These are phyloP conservation scores for Drosophila colorata DNA, from an alignment of 2,888 invertebrate species.

Conservation along the genomic window DNA sequence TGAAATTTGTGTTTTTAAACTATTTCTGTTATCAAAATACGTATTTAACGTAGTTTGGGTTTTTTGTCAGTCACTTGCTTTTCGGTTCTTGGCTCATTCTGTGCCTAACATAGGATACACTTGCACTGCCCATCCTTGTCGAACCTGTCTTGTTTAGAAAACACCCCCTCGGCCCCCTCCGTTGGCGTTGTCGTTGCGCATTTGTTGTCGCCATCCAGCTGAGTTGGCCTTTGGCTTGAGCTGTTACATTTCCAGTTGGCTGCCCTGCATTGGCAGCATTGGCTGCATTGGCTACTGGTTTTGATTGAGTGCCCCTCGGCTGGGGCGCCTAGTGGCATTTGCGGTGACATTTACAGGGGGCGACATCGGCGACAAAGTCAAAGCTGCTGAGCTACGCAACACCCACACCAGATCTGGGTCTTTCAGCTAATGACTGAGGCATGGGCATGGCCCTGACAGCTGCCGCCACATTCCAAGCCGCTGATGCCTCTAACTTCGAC, in stretches of 20 bases:
- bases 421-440: slow-evolving; percentile 16
- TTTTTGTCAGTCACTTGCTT: too few relatives aligned
- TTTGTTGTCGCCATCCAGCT: slow-evolving; percentile 54
- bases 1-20: too few relatives aligned
- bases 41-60: too few relatives aligned
- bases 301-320: slow-evolving; percentile 54
- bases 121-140: not conserved
- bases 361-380: slow-evolving; percentile 69
- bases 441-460: slow-evolving; percentile 55
- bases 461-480: slow-evolving; percentile 54
- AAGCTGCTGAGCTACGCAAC: slow-evolving; percentile 75
- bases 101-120: not conserved
- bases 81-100: too few relatives aligned
- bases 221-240: slow-evolving; percentile 70
- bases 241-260: slow-evolving; percentile 71
- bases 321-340: slow-evolving; percentile 61
- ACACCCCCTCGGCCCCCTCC: not conserved
- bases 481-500: slow-evolving; percentile 27
- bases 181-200: slow-evolving; percentile 4
- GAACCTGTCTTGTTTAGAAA: not conserved
- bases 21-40: too few relatives aligned
- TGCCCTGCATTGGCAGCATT: slow-evolving; percentile 48
- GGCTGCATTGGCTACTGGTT: slow-evolving; percentile 62
- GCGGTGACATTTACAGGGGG: slow-evolving; percentile 73
- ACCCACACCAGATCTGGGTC: slow-evolving; percentile 57